Evolutionary conservation across 2,797 vertebrate genomes (phyloP), one percentile per base, ranked within the genome.

Genomic region (Lacerta bilineata): DNA sequence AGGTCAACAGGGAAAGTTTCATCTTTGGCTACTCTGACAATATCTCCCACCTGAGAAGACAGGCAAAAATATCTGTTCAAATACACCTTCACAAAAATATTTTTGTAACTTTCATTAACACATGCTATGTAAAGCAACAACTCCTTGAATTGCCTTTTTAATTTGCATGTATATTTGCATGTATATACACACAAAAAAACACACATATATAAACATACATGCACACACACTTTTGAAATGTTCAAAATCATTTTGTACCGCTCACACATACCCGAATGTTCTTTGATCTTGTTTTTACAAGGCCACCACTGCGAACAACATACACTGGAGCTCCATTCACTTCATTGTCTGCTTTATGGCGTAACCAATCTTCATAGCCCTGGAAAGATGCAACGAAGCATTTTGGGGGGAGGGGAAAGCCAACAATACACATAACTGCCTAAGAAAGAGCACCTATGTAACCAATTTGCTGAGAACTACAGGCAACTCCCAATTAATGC

Each of bases 331-430:
- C 98, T 85, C 98, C 98, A 0, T 99, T 99, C 84, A 99, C 98
- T 97, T 99, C 99, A 87, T 99, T 99, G 96, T 99, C 99, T 4
- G 99, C 98, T 93, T 99, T 99, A 96, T 99, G 99, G 78, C 99
- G 97, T 89, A 99, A 97, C 99, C 98, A 99, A 91, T 99, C 99
- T 96, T 99, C 99, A 85, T 99, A 99, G 88, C 98, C 99, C 99
- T 99, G 93, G 41, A 90, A 75, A 92, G n/a, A 66, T 3, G n/a
- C n/a, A 84, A 93, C 82, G 2, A 92, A 89, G 80, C 74, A 25
- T 91, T 85, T 91, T 29, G 90, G 39, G 8, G 88, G 66, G 78
- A 8, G 84, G 36, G 64, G 69, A 82, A 78, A 59, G 9, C 20
- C 23, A 88, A 29, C n/a, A 91, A 86, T 68, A 80, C 90, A 55